Percentiles rank a stretch among this genome's conserved stretches.
phyloP scores from a whole-genome alignment of 2,113 vertebrate species.

The Lota lota region DNA sequence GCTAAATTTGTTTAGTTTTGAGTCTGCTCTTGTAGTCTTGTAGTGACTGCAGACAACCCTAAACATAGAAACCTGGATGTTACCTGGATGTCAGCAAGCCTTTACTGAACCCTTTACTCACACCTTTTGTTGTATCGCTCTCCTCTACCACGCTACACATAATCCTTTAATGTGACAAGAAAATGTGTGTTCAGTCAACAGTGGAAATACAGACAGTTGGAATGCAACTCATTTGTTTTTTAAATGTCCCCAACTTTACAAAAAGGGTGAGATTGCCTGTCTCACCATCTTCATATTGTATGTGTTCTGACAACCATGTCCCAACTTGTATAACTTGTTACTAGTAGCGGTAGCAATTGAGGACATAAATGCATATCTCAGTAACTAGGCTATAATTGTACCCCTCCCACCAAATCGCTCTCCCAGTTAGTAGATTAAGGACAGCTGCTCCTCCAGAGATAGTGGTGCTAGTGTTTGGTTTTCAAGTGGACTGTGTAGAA shows the following conservation, averaged over 20 bases:
- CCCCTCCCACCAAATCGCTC: not conserved
- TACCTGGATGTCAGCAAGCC: no score
- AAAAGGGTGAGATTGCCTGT: not conserved
- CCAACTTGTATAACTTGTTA: not conserved
- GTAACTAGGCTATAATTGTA: not conserved
- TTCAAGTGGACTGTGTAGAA: constrained; percentile 16
- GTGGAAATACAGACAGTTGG: not conserved
- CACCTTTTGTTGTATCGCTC: no score
- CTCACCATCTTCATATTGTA: not conserved
- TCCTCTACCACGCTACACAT: no score
- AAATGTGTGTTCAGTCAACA: not conserved
- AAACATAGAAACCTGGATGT: no score
- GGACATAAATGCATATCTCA: not conserved
- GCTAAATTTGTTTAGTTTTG: no score
- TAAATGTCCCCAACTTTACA: not conserved
- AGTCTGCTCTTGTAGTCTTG: no score
- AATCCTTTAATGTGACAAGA: no score
- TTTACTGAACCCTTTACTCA: no score
- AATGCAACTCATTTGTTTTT: not conserved
- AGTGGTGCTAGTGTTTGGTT: constrained; percentile 5
- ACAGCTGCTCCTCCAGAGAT: not conserved
- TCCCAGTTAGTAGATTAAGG: not conserved
- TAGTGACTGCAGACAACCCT: no score
- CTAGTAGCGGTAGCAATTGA: not conserved
- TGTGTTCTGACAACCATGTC: not conserved